These are phyloP conservation scores for Leucania comma DNA, from an alignment of 2,888 invertebrate genomes.

Conservation along the genomic window DNA sequence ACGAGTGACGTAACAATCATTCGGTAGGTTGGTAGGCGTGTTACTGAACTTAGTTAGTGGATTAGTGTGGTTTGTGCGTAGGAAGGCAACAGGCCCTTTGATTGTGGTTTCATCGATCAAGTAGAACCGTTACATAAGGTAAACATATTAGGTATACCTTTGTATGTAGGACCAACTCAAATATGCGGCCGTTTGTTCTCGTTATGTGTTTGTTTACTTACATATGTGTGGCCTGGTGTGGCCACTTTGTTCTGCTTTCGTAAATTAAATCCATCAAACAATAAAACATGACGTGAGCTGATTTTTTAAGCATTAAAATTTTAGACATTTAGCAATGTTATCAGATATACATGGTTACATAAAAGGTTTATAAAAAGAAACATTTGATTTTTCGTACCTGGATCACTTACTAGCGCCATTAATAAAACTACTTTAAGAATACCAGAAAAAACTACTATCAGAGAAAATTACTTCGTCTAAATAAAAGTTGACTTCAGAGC, in stretches of 20 bases:
- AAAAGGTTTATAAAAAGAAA: not conserved
- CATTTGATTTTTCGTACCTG: not conserved
- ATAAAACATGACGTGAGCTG: not conserved
- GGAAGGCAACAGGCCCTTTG: slow-evolving; percentile 67
- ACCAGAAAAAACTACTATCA: slow-evolving; percentile 9
- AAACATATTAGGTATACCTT: slow-evolving; percentile 46
- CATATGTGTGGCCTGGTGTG: too few relatives aligned
- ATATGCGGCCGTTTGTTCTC: slow-evolving; percentile 29
- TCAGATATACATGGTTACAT: not conserved
- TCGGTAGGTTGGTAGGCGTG: not conserved
- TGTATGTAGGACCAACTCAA: slow-evolving; percentile 35
- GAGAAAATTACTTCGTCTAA: slow-evolving; percentile 6
- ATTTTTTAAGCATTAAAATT: not conserved
- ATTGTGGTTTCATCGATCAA: slow-evolving; percentile 72
- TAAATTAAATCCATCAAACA: slow-evolving; percentile 5
- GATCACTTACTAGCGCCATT: not conserved
- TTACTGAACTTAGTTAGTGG: slow-evolving; percentile 43
- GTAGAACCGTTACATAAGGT: slow-evolving; percentile 59
- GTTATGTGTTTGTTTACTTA: slow-evolving; percentile 27
- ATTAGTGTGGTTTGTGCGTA: slow-evolving; percentile 70
- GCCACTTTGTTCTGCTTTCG: not conserved
- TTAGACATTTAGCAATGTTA: not conserved
- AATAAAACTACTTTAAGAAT: not conserved
- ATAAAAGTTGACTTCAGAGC: slow-evolving; percentile 7
- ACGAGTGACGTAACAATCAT: slow-evolving; percentile 20